Base-by-base conservation (phyloP, 2,888 invertebrate genomes). In the Plebejus anna region DNA sequence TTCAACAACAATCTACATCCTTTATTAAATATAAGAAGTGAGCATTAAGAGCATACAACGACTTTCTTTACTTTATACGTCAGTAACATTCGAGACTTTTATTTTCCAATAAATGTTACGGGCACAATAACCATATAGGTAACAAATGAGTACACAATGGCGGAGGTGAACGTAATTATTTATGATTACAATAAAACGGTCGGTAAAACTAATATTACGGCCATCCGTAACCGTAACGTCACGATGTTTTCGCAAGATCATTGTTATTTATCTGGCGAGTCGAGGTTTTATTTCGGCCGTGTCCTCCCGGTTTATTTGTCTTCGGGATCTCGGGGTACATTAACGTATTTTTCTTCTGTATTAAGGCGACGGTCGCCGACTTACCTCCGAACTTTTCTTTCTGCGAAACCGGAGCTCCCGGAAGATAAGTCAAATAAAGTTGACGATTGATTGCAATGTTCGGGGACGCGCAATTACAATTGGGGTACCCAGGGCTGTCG, bases 281-380 rank as follows among this genome's bases (percentile, higher is more conserved):
- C 88, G 85, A 38, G 89, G 87, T 90, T 91, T 91, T 92, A 92
- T 92, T 92, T 91, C 89, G 88, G 87, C 88, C 90, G 87, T 90
- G 90, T 90, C 89, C 88, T 88, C 87, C 87, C 87, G 84, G 88
- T 92, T 93, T 94, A 91, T 94, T 94, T 94, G 92, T 94, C 92
- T 93, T 93, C 84, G 88, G 89, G 89, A 90, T 92, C 91, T 89
- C 89, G 88, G 90, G 91, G 90, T 93, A 93, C 90, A 94, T 93
- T 93, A 92, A 91, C 92, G 93, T 93, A 93, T 94, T 94, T 94
- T 94, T 93, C 92, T 94, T 94, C 90, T 91, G 90, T 92, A 92
- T 93, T 93, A 94, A 90, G 88, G 87, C 87, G 90, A 89, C 90
- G 88, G 90, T 90, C 88, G 87, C 82, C 86, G 87, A 85, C 88